Evolutionary conservation across 2,888 invertebrate genomes (phyloP).

Genomic region (Imbricaverruca yamaguchii): DNA sequence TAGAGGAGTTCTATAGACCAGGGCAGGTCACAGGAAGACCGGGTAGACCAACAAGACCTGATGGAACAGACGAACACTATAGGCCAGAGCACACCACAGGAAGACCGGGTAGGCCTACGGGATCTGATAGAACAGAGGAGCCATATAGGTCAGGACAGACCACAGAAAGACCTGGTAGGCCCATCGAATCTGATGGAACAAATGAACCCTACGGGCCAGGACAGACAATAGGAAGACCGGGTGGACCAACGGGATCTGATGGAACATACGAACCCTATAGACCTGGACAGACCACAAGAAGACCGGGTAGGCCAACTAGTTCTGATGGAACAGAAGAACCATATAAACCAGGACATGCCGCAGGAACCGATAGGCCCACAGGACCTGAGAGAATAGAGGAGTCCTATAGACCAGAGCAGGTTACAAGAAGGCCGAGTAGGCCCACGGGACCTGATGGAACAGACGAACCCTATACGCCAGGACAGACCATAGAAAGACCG

Average conservation of each 20-base stretch:
- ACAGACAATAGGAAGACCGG: not conserved
- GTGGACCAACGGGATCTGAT: not conserved
- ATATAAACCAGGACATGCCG: too few relatives aligned
- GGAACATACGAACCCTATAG: not conserved
- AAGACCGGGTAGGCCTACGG: not conserved
- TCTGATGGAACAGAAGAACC: too few relatives aligned
- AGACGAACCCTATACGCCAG: too few relatives aligned
- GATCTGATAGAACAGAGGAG: not conserved
- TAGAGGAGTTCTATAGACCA: not conserved
- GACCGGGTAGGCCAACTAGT: not conserved
- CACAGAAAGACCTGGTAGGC: not conserved
- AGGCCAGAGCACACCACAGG: not conserved
- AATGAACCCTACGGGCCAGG: not conserved
- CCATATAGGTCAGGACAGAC: not conserved
- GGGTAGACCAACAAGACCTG: not conserved
- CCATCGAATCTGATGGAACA: not conserved
- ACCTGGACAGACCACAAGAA: not conserved
- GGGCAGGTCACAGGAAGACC: not conserved
- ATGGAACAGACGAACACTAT: too few relatives aligned
- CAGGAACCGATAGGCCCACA: too few relatives aligned
- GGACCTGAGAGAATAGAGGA: not conserved
- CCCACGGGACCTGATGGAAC: not conserved
- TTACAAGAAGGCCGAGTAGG: not conserved
- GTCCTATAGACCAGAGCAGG: too few relatives aligned
- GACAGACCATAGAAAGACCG: too few relatives aligned